These are phyloP conservation scores for Ginglymostoma cirratum DNA, from an alignment of 2,113 vertebrate species.

Conservation along the genomic window DNA sequence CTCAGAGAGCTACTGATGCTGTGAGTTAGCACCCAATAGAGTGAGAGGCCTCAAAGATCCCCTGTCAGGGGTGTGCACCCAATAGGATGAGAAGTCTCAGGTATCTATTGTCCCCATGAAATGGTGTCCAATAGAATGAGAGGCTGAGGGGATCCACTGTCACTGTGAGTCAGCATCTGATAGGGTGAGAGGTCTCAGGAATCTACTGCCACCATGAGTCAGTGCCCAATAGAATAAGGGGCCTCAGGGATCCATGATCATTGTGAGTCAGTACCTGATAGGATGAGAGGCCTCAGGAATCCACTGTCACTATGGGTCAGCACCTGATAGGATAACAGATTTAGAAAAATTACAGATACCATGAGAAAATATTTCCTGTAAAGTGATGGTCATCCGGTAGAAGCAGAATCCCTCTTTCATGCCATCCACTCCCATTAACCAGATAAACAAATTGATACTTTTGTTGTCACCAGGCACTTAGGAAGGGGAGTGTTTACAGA, in stretches of 20 bases:
- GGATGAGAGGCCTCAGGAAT: neutral
- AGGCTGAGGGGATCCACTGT: neutral
- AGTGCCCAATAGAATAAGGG: neutral
- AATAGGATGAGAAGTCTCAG: neutral
- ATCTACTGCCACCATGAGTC: neutral
- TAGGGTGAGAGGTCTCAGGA: neutral
- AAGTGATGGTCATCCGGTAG: neutral
- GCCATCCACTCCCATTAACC: neutral
- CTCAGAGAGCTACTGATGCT: neutral
- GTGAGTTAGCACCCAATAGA: neutral
- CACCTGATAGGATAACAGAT: neutral
- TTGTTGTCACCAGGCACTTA: neutral
- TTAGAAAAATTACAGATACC: neutral
- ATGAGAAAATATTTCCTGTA: neutral
- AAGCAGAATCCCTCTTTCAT: neutral
- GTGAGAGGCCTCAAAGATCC: neutral
- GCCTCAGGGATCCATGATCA: neutral
- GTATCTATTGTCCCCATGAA: neutral
- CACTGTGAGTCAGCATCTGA: neutral
- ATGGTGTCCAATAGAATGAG: neutral
- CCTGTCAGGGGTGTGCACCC: neutral
- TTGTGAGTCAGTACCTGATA: neutral
- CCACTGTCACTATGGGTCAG: neutral
- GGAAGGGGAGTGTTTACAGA: neutral
- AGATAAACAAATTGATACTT: neutral